Conservation (phyloP, 2,797 vertebrate genomes). For the Lateolabrax maculatus region DNA sequence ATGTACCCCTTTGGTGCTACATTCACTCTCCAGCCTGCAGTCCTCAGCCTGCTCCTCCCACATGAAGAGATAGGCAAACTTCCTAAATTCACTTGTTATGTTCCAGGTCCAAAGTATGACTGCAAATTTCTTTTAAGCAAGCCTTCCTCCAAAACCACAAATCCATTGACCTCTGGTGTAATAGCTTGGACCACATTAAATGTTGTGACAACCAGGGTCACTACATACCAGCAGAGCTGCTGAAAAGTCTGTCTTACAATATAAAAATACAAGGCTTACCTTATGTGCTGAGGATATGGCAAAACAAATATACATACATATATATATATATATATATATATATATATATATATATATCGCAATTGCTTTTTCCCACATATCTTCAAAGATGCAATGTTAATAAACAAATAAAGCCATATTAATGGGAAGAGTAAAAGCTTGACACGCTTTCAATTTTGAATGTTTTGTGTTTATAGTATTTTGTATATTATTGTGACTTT, state of each 20-base stretch:
- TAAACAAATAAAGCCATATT: too few relatives aligned
- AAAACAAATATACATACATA: not conserved
- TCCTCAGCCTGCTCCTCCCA: constrained; percentile 40
- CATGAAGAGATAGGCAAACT: constrained; percentile 33
- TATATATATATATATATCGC: too few relatives aligned
- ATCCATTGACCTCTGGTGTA: constrained; percentile 31
- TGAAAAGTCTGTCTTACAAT: not conserved
- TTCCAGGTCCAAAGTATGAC: constrained; percentile 12
- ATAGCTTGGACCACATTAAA: constrained; percentile 37
- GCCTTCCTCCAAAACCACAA: constrained; percentile 8
- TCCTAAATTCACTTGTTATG: constrained; percentile 19
- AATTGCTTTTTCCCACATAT: too few relatives aligned
- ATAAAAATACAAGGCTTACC: not conserved
- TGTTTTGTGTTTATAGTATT: not conserved
- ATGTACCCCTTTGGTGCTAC: constrained; percentile 28
- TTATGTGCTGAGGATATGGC: constrained; percentile 2
- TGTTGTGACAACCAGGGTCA: constrained; percentile 24
- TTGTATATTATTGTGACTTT: not conserved
- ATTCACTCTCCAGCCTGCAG: constrained; percentile 24
- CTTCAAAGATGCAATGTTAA: not conserved
- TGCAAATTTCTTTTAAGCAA: constrained; percentile 14
- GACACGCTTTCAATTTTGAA: not conserved
- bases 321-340: too few relatives aligned
- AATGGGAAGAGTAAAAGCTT: not conserved
- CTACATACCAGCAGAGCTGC: not conserved